Evolutionary conservation across 2,797 vertebrate genomes (phyloP).

Genomic region (Danio choprae): DNA sequence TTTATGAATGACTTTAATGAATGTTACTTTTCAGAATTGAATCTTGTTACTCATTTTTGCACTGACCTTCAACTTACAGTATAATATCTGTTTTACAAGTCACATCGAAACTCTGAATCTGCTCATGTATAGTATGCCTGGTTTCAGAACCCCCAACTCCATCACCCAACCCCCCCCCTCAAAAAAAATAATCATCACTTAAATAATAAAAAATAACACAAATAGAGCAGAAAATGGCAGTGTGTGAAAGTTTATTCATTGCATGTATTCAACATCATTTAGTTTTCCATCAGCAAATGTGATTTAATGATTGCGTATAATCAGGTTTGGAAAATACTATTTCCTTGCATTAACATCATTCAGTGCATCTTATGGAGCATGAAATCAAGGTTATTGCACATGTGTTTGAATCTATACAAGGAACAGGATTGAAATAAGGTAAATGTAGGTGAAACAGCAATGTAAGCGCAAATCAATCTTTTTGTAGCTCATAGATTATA

Average conservation of each 20-base stretch:
- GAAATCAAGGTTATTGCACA: constrained; percentile 15
- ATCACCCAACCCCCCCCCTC: no score
- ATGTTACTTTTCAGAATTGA: no score
- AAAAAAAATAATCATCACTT: neutral
- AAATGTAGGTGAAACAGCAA: constrained; percentile 4
- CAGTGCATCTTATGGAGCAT: neutral
- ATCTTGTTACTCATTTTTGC: no score
- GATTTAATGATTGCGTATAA: neutral
- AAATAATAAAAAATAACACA: neutral
- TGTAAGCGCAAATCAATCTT: neutral
- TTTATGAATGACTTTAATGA: no score
- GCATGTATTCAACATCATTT: neutral
- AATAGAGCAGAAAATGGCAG: neutral
- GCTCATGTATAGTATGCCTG: neutral
- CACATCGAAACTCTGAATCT: no score
- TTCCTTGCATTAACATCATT: constrained; percentile 12
- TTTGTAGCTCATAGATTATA: no score
- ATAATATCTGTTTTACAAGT: no score
- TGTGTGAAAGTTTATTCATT: neutral
- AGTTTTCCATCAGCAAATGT: neutral
- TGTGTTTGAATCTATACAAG: neutral
- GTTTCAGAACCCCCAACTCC: no score
- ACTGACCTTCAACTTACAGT: no score
- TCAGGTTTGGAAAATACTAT: neutral
- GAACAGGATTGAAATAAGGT: neutral